Conservation (phyloP, 1,140 invertebrate genomes). For the Meteorus sp. region DNA sequence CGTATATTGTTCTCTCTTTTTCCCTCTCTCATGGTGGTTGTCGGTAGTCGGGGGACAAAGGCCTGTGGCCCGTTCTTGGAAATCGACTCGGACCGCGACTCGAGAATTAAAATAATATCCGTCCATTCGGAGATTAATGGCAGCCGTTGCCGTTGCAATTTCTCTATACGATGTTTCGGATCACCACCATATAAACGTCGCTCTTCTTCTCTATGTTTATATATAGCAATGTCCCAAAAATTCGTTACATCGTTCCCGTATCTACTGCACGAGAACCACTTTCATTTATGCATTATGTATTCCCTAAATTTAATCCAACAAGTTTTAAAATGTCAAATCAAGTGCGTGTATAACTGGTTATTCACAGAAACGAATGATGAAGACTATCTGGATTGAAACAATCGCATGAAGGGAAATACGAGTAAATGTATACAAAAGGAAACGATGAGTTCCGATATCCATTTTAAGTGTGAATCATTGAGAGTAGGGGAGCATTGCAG, state of each 20-base stretch:
- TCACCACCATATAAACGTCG: conserved; percentile 16
- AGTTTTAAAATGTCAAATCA: no score
- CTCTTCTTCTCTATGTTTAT: conserved; percentile 9
- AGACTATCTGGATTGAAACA: no score
- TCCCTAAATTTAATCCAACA: not conserved
- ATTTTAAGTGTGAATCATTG: no score
- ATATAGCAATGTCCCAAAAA: not conserved
- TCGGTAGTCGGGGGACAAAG: conserved; percentile 48
- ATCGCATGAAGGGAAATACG: no score
- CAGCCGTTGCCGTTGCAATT: conserved; percentile 43
- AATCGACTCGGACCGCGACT: conserved; percentile 38
- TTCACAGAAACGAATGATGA: no score
- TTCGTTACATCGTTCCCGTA: conserved; percentile 2
- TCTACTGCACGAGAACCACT: not conserved
- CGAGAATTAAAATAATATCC: conserved; percentile 55
- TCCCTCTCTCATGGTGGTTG: conserved; percentile 18
- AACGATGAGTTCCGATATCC: no score
- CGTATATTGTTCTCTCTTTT: no score
- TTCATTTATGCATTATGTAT: not conserved
- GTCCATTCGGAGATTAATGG: conserved; percentile 52
- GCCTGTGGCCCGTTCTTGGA: conserved; percentile 46
- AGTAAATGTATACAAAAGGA: no score
- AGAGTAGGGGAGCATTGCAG: no score
- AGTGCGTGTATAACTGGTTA: no score
- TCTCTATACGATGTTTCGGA: conserved; percentile 34